A percentile compares a stretch with the other conserved stretches of the same genome.
Conservation (phyloP, 2,113 vertebrate genomes). For the Nibea coibor region DNA sequence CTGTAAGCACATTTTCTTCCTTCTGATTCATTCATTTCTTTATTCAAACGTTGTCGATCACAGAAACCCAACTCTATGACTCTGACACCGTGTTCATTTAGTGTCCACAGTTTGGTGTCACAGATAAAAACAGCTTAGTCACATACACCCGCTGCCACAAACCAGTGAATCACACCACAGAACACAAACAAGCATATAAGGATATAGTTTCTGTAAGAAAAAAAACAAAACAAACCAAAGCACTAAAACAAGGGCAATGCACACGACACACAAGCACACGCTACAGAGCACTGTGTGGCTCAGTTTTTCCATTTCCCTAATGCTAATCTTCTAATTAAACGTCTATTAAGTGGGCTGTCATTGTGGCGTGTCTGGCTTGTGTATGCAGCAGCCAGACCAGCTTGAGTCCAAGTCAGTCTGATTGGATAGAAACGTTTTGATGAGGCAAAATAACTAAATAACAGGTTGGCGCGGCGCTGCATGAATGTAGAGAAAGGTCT, state of each 20-base stretch:
- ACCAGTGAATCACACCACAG: conserved; percentile 49
- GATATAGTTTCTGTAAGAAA: conserved; percentile 22
- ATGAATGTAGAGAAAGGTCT: conserved; percentile 19
- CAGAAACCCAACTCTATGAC: neutral
- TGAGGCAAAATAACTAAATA: conserved; percentile 27
- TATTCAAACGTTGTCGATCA: neutral
- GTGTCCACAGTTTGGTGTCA: neutral
- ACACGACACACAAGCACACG: neutral
- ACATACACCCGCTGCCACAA: conserved; percentile 13
- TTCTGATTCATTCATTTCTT: no score
- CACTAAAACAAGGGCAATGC: neutral
- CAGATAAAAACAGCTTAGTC: conserved; percentile 18
- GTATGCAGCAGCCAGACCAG: neutral
- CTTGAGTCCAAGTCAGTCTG: neutral
- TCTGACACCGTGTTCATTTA: neutral
- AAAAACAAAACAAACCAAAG: neutral
- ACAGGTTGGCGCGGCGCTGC: neutral
- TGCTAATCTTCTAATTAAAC: conserved; percentile 21
- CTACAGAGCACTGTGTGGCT: neutral
- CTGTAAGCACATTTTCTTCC: no score
- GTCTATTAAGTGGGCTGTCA: neutral
- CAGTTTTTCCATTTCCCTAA: neutral
- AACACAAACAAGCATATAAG: conserved; percentile 39
- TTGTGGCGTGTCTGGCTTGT: conserved; percentile 8
- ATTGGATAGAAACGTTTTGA: conserved; percentile 14